Evolutionary conservation across 2,888 invertebrate species (phyloP).

Genomic region (Mesochorus sp.): DNA sequence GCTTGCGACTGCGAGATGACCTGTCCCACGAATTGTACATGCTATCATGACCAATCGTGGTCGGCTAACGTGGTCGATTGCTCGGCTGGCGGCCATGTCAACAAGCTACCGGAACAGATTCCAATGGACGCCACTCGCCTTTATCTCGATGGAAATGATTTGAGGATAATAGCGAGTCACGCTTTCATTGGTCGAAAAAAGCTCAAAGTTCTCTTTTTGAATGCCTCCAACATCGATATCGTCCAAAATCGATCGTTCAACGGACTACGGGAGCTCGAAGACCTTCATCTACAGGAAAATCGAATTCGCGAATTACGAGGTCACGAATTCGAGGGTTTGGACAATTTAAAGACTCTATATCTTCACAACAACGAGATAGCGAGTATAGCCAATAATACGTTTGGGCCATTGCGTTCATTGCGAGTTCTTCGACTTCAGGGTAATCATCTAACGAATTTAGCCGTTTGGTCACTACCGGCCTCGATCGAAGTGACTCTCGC

Average conservation of each 20-base stretch:
- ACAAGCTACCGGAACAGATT: slow-evolving; percentile 89
- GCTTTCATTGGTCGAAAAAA: slow-evolving; percentile 93
- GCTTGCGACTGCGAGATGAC: slow-evolving; percentile 97
- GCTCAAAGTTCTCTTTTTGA: slow-evolving; percentile 89
- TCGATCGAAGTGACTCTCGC: slow-evolving; percentile 87
- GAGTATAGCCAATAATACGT: slow-evolving; percentile 88
- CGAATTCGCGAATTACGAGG: slow-evolving; percentile 87
- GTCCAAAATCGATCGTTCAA: slow-evolving; percentile 93
- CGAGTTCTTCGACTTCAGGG: slow-evolving; percentile 88
- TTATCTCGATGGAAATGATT: slow-evolving; percentile 92
- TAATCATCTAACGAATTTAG: slow-evolving; percentile 87
- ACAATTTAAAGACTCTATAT: slow-evolving; percentile 88
- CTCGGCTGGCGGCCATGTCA: slow-evolving; percentile 87
- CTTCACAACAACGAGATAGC: slow-evolving; percentile 89
- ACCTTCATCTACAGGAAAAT: slow-evolving; percentile 90
- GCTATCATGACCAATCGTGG: slow-evolving; percentile 95
- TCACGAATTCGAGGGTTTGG: slow-evolving; percentile 91
- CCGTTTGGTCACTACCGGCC: slow-evolving; percentile 88
- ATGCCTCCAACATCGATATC: slow-evolving; percentile 89
- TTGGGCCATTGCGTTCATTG: slow-evolving; percentile 86
- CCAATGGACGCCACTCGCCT: slow-evolving; percentile 96
- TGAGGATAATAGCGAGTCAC: slow-evolving; percentile 90
- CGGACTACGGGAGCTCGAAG: slow-evolving; percentile 90
- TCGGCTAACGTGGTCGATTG: slow-evolving; percentile 94
- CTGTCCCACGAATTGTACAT: slow-evolving; percentile 93